A percentile compares a stretch with the other conserved stretches of the same genome.
phyloP scores from a whole-genome alignment of 2,888 invertebrate genomes.

The Mesorhabditis sp. region DNA sequence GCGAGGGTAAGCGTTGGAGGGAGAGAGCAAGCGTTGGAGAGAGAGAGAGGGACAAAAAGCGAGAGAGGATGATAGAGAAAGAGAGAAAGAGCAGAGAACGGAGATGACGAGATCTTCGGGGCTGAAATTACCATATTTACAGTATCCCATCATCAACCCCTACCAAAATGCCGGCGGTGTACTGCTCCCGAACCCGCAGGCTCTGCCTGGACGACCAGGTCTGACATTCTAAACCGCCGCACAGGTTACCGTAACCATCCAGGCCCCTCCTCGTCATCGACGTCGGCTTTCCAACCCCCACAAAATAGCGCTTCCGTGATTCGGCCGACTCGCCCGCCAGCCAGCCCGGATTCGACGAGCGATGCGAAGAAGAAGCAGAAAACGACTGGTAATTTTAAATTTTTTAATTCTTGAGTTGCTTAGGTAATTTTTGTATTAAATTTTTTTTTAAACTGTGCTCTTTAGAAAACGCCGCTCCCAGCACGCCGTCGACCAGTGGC shows the following conservation, averaged over 20 bases:
- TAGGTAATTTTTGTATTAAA: too few species aligned
- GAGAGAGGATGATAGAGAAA: too few species aligned
- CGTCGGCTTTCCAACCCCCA: conserved; percentile 33
- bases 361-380: conserved; percentile 8
- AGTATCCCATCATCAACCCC: too few species aligned
- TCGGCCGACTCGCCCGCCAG: conserved; percentile 22
- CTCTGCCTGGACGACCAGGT: neutral
- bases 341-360: conserved; percentile 37
- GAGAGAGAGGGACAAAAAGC: too few species aligned
- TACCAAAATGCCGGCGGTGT: neutral
- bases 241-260: neutral
- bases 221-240: neutral
- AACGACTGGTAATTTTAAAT: neutral
- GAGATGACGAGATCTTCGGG: too few species aligned
- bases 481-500: conserved; percentile 15
- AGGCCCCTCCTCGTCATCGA: conserved; percentile 16
- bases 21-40: too few species aligned
- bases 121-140: too few species aligned
- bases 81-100: too few species aligned
- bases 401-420: neutral
- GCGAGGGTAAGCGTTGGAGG: too few species aligned
- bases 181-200: neutral
- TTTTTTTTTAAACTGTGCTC: conserved; percentile 15
- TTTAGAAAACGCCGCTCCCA: conserved; percentile 9
- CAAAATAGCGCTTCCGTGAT: conserved; percentile 24